Evolutionary conservation across 2,888 invertebrate species (phyloP).

Genomic region (Sinotaia quadrata): DNA sequence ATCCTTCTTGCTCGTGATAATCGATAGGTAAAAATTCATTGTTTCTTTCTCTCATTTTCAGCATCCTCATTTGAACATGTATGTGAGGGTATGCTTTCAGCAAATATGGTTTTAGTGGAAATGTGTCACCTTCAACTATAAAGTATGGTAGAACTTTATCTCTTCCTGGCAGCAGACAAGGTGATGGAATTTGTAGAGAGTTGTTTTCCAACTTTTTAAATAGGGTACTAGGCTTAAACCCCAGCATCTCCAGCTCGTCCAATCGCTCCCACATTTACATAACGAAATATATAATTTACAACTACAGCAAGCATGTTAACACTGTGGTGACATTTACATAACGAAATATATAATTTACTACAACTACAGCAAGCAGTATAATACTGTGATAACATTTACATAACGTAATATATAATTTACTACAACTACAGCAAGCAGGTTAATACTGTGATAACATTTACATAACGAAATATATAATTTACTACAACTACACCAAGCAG

Average conservation of each 20-base stretch:
- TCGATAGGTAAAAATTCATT: background rate
- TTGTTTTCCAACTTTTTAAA: background rate
- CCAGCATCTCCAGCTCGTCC: slow-evolving; percentile 11
- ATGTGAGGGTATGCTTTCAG: background rate
- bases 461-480: too few species aligned
- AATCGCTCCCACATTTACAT: slow-evolving; percentile 8
- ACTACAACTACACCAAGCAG: too few species aligned
- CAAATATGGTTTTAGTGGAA: slow-evolving; percentile 11
- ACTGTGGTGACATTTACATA: too few species aligned
- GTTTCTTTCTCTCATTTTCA: background rate
- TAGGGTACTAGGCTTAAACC: background rate
- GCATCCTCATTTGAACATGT: background rate
- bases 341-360: background rate
- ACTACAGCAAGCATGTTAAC: too few species aligned
- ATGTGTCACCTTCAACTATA: background rate
- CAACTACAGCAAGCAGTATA: slow-evolving; percentile 10
- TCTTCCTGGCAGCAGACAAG: background rate
- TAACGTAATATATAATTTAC: background rate
- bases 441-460: slow-evolving; percentile 14
- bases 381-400: slow-evolving; percentile 16
- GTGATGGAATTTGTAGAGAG: background rate
- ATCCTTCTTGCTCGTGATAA: slow-evolving; percentile 7
- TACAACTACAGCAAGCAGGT: background rate
- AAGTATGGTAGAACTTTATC: background rate
- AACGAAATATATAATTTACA: too few species aligned